Base-by-base conservation (phyloP, 2,888 invertebrate genomes). In the Rosalia funebris region DNA sequence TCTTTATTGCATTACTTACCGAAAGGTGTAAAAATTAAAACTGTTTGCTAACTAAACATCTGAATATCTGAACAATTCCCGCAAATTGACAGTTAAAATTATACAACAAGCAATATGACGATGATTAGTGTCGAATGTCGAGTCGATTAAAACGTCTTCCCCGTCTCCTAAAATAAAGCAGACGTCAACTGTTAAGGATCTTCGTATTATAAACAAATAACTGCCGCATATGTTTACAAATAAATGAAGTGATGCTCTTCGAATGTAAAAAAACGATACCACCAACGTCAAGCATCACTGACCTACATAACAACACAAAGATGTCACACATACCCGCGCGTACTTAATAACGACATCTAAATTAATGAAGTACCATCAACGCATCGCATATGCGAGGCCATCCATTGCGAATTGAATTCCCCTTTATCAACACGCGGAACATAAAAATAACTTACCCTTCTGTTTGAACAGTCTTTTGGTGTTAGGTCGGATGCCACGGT, bases 401-500 rank as follows among this genome's bases (percentile, higher is more conserved):
- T 25, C 7, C 4, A 25, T 25, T 25, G 4, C 25, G 7, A n/a
- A n/a, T n/a, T n/a, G n/a, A n/a, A n/a, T n/a, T n/a, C n/a, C n/a
- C n/a, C 25, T 25, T 7, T n/a, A 12, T 3, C 45, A 42, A 42
- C 16, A n/a, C 3, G 3, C 3, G 7, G 7, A 5, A 25, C 25
- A 25, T 25, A 5, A 25, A 25, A 25, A 25, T 5, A 3, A 25
- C 86, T 85, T 76, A 87, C 87, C 85, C 86, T 83, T 81, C 86
- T 79, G 77, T 85, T 86, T 71, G 84, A 84, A 73, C 85, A 84
- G 77, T 87, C 86, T 77, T 86, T 87, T 31, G 87, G 86, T 60
- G 84, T 86, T 64, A 85, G 83, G 72, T 86, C 87, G 53, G 86
- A 86, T 46, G 87, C 86, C 65, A 87, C 86, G 14, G 87, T 87